Evolutionary conservation across 1,140 invertebrate genomes (phyloP).

Genomic region (Nilaparvata lugens): DNA sequence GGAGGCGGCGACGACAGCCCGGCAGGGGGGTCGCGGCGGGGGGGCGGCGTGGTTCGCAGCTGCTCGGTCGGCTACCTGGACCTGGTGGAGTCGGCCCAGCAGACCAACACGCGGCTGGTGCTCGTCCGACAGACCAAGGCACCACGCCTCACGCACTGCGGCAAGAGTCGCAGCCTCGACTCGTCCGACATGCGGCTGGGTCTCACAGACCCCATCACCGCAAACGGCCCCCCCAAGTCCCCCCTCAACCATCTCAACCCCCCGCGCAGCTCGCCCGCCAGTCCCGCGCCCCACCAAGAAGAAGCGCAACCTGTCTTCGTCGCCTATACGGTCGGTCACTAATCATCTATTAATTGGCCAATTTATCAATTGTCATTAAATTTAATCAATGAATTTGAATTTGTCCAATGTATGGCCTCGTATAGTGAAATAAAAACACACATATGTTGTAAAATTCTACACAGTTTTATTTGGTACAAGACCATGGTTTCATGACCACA

Average conservation of each 20-base stretch:
- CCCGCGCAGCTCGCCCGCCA: constrained; percentile 30
- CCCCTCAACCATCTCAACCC: constrained; percentile 14
- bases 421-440: no score
- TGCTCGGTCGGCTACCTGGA: constrained; percentile 79
- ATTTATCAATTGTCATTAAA: no score
- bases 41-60: constrained; percentile 40
- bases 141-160: constrained; percentile 58
- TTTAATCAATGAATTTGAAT: no score
- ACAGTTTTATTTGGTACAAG: no score
- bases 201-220: constrained; percentile 21
- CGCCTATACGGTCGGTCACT: constrained; percentile 34
- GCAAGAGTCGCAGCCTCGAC: constrained; percentile 73
- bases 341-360: no score
- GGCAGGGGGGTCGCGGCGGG: constrained; percentile 8
- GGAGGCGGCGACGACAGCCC: not conserved
- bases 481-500: no score
- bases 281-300: constrained; percentile 31
- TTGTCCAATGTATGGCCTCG: no score
- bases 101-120: constrained; percentile 13
- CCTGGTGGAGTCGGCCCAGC: constrained; percentile 53
- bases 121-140: constrained; percentile 35
- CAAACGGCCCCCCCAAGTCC: constrained; percentile 21
- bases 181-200: constrained; percentile 50
- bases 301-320: constrained; percentile 31
- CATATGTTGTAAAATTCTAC: no score